A percentile compares a stretch with the other conserved stretches of the same genome.
phyloP scores from a whole-genome alignment of 2,888 invertebrate genomes.

The Agrochola lota region DNA sequence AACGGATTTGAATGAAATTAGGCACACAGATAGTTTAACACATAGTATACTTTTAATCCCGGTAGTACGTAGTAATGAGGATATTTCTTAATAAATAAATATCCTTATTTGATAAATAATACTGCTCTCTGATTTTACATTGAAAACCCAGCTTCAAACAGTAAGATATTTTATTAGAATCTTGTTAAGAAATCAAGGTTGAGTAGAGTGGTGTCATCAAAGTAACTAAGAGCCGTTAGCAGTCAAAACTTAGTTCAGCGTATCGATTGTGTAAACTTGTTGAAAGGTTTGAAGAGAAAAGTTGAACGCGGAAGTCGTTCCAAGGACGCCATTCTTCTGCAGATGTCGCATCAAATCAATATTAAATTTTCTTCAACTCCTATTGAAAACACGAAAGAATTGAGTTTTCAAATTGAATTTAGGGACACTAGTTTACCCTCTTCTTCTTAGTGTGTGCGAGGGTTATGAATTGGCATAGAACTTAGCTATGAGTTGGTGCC shows the following conservation, averaged over 20 bases:
- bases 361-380: slow-evolving; percentile 16
- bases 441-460: not conserved
- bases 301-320: slow-evolving; percentile 39
- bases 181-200: not conserved
- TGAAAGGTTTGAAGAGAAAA: slow-evolving; percentile 48
- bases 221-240: slow-evolving; percentile 10
- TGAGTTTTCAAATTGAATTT: slow-evolving; percentile 5
- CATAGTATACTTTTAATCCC: too few relatives aligned
- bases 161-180: not conserved
- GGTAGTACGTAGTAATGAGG: too few relatives aligned
- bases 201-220: not conserved
- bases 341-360: slow-evolving; percentile 45
- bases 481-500: too few relatives aligned
- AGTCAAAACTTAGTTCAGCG: slow-evolving; percentile 15
- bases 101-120: too few relatives aligned
- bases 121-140: too few relatives aligned
- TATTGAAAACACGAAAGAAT: not conserved
- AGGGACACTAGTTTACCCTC: not conserved
- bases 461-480: too few relatives aligned
- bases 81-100: too few relatives aligned
- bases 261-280: slow-evolving; percentile 43
- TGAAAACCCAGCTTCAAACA: too few relatives aligned
- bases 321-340: slow-evolving; percentile 15
- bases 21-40: too few relatives aligned
- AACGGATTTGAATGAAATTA: too few relatives aligned